A percentile compares a stretch with the other conserved stretches of the same genome.
phyloP scores from a whole-genome alignment of 2,797 vertebrate species.

The Cygnus olor region DNA sequence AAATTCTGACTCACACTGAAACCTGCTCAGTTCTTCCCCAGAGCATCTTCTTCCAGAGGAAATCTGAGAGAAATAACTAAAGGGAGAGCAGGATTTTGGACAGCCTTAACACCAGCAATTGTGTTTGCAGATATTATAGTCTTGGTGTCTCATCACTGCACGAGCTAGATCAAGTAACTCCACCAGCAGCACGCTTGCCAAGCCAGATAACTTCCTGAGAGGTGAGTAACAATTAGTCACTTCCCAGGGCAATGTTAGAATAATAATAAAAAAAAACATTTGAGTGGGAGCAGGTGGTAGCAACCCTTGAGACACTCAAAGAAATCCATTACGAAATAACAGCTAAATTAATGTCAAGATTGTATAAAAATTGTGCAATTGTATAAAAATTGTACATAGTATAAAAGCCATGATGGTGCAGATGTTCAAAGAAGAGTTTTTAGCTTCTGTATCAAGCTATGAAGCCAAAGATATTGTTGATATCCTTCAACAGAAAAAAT shows the following conservation, averaged over 20 bases:
- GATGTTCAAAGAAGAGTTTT: neutral
- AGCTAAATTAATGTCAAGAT: neutral
- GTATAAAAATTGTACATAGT: no score
- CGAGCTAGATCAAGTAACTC: neutral
- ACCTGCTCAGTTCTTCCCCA: neutral
- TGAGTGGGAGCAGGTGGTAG: neutral
- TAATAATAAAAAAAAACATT: neutral
- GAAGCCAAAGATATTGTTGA: neutral
- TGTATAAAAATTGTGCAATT: neutral
- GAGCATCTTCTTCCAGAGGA: neutral
- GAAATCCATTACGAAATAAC: neutral
- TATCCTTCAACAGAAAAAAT: neutral
- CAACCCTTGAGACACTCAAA: neutral
- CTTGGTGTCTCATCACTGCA: accelerated
- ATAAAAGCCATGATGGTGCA: neutral
- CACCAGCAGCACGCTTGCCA: neutral
- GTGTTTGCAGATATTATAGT: neutral
- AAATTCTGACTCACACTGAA: neutral
- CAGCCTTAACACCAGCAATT: neutral
- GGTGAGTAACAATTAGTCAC: neutral
- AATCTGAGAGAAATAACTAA: neutral
- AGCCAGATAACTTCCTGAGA: neutral
- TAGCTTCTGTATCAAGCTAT: neutral
- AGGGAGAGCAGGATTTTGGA: neutral
- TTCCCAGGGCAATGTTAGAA: neutral